Evolutionary conservation across 1,140 invertebrate genomes (phyloP).

Genomic region (Atta colombica): DNA sequence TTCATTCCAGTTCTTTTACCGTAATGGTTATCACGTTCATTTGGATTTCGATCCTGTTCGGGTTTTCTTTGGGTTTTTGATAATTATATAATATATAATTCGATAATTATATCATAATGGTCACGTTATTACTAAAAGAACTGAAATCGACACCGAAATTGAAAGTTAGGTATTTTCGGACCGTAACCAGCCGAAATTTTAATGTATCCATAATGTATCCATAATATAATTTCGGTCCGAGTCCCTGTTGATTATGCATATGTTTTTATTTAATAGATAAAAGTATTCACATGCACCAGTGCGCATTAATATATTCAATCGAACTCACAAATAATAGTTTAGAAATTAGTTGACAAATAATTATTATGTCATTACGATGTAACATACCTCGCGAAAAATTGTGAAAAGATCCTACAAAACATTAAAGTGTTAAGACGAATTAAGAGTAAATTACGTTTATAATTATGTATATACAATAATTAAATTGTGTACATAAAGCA

Average conservation of each 20-base stretch:
- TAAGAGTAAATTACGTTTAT: conserved; percentile 27
- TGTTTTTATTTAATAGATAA: neutral
- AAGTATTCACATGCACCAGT: neutral
- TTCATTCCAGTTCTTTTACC: too few species aligned
- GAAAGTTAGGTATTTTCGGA: too few species aligned
- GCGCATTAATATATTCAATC: neutral
- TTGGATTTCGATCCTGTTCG: too few species aligned
- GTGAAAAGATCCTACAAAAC: conserved; percentile 24
- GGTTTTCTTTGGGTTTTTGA: too few species aligned
- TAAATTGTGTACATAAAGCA: conserved; percentile 26
- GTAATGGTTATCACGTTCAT: too few species aligned
- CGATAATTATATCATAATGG: too few species aligned
- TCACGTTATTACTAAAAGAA: too few species aligned
- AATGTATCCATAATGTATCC: too few species aligned
- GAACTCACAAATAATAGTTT: conserved; percentile 33
- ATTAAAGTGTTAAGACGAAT: conserved; percentile 19
- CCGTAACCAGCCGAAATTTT: too few species aligned
- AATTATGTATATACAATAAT: conserved; percentile 15
- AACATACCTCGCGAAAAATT: conserved; percentile 20
- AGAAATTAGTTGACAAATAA: conserved; percentile 12
- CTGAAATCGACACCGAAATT: too few species aligned
- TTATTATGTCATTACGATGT: neutral
- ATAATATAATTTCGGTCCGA: too few species aligned
- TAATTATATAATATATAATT: too few species aligned
- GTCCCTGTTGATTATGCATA: neutral